These are phyloP conservation scores for Indicator maculatus DNA, from an alignment of 2,113 vertebrate species.

Conservation along the genomic window DNA sequence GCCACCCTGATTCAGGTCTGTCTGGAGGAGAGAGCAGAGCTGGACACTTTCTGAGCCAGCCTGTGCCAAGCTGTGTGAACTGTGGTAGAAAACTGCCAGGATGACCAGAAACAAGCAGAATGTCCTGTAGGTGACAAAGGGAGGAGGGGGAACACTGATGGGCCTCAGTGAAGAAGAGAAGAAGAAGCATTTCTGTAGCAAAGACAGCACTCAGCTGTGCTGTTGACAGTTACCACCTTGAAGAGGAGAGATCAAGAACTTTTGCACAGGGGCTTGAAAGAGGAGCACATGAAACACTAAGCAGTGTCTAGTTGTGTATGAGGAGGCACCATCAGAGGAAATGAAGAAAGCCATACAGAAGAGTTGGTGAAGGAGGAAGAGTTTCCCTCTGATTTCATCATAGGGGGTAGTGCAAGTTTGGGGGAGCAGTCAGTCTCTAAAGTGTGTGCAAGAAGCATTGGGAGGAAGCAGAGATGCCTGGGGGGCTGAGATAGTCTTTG, in stretches of 20 bases:
- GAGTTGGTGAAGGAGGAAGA: neutral
- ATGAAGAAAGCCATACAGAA: neutral
- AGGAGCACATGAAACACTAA: neutral
- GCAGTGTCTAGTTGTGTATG: neutral
- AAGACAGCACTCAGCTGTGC: accelerated
- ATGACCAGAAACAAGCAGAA: neutral
- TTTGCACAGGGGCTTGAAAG: neutral
- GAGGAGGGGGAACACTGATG: neutral
- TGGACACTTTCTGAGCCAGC: neutral
- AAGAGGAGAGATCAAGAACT: neutral
- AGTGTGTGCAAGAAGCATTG: neutral
- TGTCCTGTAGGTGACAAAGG: neutral
- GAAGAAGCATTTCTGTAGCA: neutral
- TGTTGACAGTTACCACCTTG: neutral
- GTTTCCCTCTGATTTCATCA: neutral
- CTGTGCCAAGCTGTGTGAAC: neutral
- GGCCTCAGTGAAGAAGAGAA: neutral
- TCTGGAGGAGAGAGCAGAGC: neutral
- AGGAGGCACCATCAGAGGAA: neutral
- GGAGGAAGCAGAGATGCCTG: neutral
- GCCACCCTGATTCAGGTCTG: too few relatives aligned
- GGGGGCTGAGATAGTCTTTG: accelerated
- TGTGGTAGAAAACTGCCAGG: accelerated
- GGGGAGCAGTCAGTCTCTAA: neutral
- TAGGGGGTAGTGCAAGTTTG: neutral